A percentile compares a stretch with the other conserved stretches of the same genome.
phyloP scores from a whole-genome alignment of 2,797 vertebrate genomes.

The Anabas testudineus region DNA sequence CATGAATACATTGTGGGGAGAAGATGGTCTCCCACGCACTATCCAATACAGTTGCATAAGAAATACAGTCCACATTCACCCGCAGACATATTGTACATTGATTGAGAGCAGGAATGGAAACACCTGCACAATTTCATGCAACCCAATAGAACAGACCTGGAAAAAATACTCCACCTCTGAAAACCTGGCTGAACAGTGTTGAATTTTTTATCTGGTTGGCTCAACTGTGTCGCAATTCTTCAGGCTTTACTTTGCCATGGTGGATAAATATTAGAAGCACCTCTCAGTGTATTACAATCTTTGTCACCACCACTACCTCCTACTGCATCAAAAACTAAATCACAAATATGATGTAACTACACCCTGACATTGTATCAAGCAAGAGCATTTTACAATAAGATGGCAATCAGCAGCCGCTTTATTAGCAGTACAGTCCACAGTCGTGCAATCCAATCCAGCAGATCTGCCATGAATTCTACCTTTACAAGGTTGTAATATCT shows the following conservation, averaged over 20 bases:
- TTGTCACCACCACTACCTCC: constrained; percentile 12
- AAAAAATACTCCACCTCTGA: constrained; percentile 23
- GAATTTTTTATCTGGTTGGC: constrained; percentile 15
- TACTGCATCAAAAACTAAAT: background rate
- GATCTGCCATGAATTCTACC: too few species aligned
- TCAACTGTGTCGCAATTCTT: constrained; percentile 10
- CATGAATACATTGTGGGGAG: constrained; percentile 48
- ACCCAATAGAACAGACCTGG: constrained; percentile 26
- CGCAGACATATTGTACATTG: constrained; percentile 33
- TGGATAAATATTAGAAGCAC: constrained; percentile 34
- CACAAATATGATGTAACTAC: background rate
- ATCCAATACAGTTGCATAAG: constrained; percentile 50
- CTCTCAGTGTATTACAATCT: constrained; percentile 10
- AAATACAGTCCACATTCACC: constrained; percentile 43
- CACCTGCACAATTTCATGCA: constrained; percentile 26
- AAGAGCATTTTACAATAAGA: background rate
- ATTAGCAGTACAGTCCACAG: too few species aligned
- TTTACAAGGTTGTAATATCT: too few species aligned
- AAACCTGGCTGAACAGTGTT: constrained; percentile 12
- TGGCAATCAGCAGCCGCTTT: too few species aligned
- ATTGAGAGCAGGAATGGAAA: constrained; percentile 27
- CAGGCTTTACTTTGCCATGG: constrained; percentile 13
- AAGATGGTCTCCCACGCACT: constrained; percentile 18
- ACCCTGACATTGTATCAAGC: background rate
- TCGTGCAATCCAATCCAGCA: too few species aligned